Percentiles rank a stretch among this genome's conserved stretches.
Evolutionary conservation across 2,888 invertebrate genomes (phyloP).

Genomic region (Pachycephus smyrnensis): DNA sequence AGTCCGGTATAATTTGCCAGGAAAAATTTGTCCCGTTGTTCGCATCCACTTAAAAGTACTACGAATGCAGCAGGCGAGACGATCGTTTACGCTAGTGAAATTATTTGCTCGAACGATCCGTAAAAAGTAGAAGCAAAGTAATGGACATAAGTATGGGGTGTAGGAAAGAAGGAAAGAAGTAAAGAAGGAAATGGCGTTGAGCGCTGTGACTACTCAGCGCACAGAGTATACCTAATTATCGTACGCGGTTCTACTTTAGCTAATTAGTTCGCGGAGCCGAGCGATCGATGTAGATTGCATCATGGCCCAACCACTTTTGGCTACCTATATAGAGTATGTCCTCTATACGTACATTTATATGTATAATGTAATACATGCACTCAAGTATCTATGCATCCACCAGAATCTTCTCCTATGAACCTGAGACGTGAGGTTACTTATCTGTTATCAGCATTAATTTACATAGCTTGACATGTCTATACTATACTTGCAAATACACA

Average conservation of each 20-base stretch:
- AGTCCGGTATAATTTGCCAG: neutral
- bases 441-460: neutral
- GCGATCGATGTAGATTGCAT: conserved; percentile 35
- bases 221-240: conserved; percentile 10
- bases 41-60: neutral
- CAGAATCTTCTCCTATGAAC: neutral
- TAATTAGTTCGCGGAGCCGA: conserved; percentile 40
- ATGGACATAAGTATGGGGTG: neutral
- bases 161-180: too few species aligned
- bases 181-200: neutral
- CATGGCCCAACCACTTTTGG: neutral
- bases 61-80: neutral
- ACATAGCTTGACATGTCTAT: neutral
- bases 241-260: conserved; percentile 39
- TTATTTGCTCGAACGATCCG: neutral
- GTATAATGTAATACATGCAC: neutral
- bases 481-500: neutral
- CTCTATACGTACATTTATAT: neutral
- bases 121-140: neutral
- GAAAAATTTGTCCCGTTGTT: neutral
- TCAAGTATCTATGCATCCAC: neutral
- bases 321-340: neutral
- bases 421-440: neutral
- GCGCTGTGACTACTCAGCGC: neutral
- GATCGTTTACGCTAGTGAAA: neutral